Conservation (phyloP, 2,888 invertebrate species). For the Ophion ellenae region DNA sequence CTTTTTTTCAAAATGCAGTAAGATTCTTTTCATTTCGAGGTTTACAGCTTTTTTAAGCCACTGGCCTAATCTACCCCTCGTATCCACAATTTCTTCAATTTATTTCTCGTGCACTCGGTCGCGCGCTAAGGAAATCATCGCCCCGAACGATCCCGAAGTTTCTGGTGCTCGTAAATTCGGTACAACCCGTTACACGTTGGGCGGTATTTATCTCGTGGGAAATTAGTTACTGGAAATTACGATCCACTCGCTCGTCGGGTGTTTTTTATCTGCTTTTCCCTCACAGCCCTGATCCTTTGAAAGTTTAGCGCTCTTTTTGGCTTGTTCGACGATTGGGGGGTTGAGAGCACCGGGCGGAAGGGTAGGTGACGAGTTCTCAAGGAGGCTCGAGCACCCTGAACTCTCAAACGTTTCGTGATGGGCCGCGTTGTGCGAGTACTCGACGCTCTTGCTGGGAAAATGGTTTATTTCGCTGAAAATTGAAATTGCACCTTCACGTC, state of each 20-base stretch:
- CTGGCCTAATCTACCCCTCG: too few relatives aligned
- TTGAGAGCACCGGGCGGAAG: not conserved
- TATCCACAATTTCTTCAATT: too few relatives aligned
- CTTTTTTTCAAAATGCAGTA: too few relatives aligned
- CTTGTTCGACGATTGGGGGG: slow-evolving; percentile 12
- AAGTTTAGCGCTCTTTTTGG: slow-evolving; percentile 35
- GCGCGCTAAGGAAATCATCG: too few relatives aligned
- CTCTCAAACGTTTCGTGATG: slow-evolving; percentile 21
- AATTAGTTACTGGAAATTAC: slow-evolving; percentile 67
- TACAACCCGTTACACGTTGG: not conserved
- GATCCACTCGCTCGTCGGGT: slow-evolving; percentile 31
- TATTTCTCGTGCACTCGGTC: too few relatives aligned
- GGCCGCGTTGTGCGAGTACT: not conserved
- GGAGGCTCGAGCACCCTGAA: slow-evolving; percentile 11
- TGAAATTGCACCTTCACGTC: not conserved
- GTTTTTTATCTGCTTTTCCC: slow-evolving; percentile 62
- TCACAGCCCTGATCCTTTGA: slow-evolving; percentile 23
- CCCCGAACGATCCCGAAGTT: not conserved
- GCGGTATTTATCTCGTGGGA: slow-evolving; percentile 68
- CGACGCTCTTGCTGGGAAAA: not conserved
- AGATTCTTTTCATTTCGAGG: too few relatives aligned
- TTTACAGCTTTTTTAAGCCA: too few relatives aligned
- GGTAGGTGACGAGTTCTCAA: not conserved
- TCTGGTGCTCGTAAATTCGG: not conserved
- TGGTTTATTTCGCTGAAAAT: not conserved